Base-by-base conservation (phyloP, 2,888 invertebrate species). In the Diloba caeruleocephala region DNA sequence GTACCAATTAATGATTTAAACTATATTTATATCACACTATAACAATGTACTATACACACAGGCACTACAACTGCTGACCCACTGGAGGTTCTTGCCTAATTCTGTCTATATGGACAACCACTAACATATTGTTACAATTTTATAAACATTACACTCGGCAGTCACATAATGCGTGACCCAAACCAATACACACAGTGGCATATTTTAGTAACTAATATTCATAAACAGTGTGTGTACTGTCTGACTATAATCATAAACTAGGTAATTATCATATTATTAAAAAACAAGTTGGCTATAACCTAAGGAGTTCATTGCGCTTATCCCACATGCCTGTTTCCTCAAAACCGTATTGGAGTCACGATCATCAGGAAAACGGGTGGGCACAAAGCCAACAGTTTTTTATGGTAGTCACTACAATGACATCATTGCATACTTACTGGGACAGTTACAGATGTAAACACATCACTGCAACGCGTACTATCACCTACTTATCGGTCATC, bases 301-400 rank as follows among this genome's bases (percentile, higher is more conserved):
- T 87, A 84, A 65, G 84, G 82, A 82, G 81, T 84, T 85, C 82
- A 76, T 81, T 84, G 84, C 68, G 82, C 83, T 80, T 85, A 82
- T 82, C 82, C 81, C 88, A 81, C 88, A 84, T 89, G 87, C 79
- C 81, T 84, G 74, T 85, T 82, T 85, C 79, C 78, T 72, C 78
- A 79, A 87, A 90, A 82, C 79, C 66, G 75, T 83, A 80, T 85
- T 81, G 74, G 68, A 86, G 83, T 87, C 82, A 81, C 84, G 83
- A 85, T 82, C 84, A 84, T 79, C 79, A 88, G 88, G 89, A 88
- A 92, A 92, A 90, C 80, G 87, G 90, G 87, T 92, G 92, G 93
- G 93, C 93, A 93, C 89, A 88, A 87, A 92, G 92, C 92, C 93
- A 93, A 92, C 84, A 85, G 81, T 91, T 92, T 25, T 92, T 89